Evolutionary conservation across 2,113 vertebrate genomes (phyloP), one percentile per base, ranked within the genome.

Genomic region (Elephas maximus): DNA sequence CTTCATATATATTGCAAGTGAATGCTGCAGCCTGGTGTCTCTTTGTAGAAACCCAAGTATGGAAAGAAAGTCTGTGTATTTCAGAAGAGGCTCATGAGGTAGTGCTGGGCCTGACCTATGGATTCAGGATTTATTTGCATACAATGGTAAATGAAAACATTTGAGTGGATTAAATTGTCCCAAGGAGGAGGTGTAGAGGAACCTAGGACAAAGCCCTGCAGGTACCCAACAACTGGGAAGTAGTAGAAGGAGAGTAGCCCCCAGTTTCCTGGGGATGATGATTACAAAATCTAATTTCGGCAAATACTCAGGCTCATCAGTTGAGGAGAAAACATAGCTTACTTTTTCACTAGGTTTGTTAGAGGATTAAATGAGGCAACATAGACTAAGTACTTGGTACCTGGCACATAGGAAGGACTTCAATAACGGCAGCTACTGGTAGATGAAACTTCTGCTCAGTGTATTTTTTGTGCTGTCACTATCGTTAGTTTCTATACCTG

Each of bases 71-170:
- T 18, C 33, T 45, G 2, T 45, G 41, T 62, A 79, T 74, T 74
- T 79, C 41, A 74, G 63, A 91, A 85, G 63, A 91, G 79, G 26
- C 37, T 67, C 12, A 33, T 73, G 67, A 96, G 63, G n/a, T 79
- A 51, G 15, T 23, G 12, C 30, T 60, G 9, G 6, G 3, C 57
- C 87, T 82, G 53, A 74, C 33, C 33, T 62, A 8, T 5, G 83
- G 82, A 84, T 20, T 88, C 83, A 65, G 26, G 3, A 60, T 90
- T 95, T 88, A 24, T 77, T 85, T 90, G 24, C 21, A 15, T 69
- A 67, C 23, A 90, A 73, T 73, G 30, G 71, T 20, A 73, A 79
- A 57, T 78, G 51, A 83, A 83, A 65, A n/a, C 21, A 28, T 48
- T 44, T 20, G 23, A 74, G 1, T 62, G 30, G 45, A 65, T 44